These are phyloP conservation scores for Paramormyrops hopkinsi DNA, from an alignment of 2,797 vertebrate species.

Conservation along the genomic window DNA sequence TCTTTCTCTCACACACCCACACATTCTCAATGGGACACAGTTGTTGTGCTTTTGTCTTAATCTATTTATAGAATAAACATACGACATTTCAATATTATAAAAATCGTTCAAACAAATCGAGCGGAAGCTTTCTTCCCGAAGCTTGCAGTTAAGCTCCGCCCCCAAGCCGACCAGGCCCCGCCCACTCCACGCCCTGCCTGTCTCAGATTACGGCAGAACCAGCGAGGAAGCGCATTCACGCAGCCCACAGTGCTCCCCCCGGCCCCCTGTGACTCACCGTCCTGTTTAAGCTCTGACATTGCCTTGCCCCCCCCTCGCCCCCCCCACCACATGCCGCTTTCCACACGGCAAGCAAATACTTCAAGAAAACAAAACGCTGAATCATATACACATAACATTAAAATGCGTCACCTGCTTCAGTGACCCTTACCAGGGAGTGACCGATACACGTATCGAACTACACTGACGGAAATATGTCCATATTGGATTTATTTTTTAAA, in stretches of 20 bases:
- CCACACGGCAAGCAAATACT: background rate
- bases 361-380: background rate
- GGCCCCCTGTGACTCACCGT: background rate
- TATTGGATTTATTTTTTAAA: background rate
- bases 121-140: background rate
- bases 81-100: background rate
- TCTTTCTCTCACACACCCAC: background rate
- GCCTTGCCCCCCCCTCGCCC: background rate
- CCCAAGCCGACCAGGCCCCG: background rate
- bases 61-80: background rate
- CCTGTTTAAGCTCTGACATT: constrained; percentile 12
- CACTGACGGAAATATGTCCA: background rate
- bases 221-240: background rate
- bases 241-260: background rate
- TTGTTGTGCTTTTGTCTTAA: background rate
- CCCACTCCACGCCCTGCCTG: background rate
- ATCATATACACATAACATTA: background rate
- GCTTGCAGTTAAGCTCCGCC: background rate
- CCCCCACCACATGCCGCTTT: background rate
- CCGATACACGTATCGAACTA: background rate
- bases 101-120: background rate
- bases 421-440: background rate
- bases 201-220: background rate
- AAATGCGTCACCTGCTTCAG: background rate
- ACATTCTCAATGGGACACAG: background rate